Evolutionary conservation across 1,140 invertebrate genomes (phyloP), one percentile per base, ranked within the genome.

Genomic region (Eubasilissa regina): DNA sequence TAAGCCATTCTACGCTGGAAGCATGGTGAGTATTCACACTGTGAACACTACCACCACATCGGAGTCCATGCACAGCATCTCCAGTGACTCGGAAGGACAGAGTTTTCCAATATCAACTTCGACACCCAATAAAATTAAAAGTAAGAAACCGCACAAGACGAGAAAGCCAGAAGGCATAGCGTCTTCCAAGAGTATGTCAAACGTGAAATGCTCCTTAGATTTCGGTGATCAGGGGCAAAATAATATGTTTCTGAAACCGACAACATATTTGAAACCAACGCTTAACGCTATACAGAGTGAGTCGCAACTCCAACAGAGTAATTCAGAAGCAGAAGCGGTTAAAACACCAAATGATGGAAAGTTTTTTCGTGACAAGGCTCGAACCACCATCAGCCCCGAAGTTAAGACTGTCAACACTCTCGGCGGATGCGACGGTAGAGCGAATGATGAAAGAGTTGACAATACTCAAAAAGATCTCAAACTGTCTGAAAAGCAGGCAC

Each of bases 1-100:
- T 1, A 91, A 92, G 83, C 89, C 90, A 0, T 90, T 89, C 8
- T 92, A 92, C 74, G 88, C 90, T 3, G 89, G 90, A 3, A 91
- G 90, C 78, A 92, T 91, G 83, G 90, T 91, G 9, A 93, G 92
- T 79, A 83, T 92, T 11, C 85, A 91, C 44, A 92, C 91, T 56
- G 88, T 89, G 21, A 89, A 88, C 70, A 89, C 87, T 4, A 85
- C 83, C 0, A 87, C 85, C 75, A 86, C 85, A 0, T 89, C 90
- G 4, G 90, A 90, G 82, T 92, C 92, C 79, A 89, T 90, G 45
- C 91, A 93, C 75, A 93, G 92, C 83, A 83, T 93, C 47, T 92
- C 92, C 64, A 93, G 92, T 84, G 89, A 91, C 84, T 92, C 91
- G 0, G 91, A 92, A 82, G 90, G 89, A 70, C 90, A 91, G 75